Base-by-base conservation (phyloP, 1,140 invertebrate genomes). In the Triops cancriformis region DNA sequence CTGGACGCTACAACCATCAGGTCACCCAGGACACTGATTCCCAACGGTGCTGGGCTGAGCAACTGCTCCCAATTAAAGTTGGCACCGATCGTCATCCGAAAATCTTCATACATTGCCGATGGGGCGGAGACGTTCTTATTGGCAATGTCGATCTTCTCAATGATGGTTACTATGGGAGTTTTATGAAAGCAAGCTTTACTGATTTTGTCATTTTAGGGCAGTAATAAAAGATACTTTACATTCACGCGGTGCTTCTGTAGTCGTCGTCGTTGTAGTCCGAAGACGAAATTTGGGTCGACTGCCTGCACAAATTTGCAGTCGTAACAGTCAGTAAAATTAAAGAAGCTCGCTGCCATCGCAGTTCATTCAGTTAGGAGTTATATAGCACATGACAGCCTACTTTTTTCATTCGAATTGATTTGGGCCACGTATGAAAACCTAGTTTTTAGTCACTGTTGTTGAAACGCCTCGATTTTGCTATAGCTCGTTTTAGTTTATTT, bases 11-110 rank as follows among this genome's bases (percentile, higher is more conserved):
- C 26, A 0, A 77, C 4, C 23, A 77, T 77, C 72, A 77, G 72
- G 11, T 77, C 64, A 1, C 76, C 76, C 28, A 77, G 37, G 23
- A 77, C 64, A 28, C 26, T 28, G 72, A 77, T 73, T 5, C 64
- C 28, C n/a, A 77, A 41, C 0, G 76, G 76, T 1, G 76, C 76
- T 0, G 76, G 76, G 10, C 26, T 18, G 1, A 77, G 31, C 18
- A 77, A 26, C 6, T 72, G 26, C 12, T 73, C 76, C 76, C 76
- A 77, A 26, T 77, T 73, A 26, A 72, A 77, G 27, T 73, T 73
- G 23, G 42, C 23, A 18, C 31, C 74, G 23, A 75, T 42, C 31
- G n/a, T 75, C 74, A 75, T 64, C 5, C 51, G 51, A 23, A 64
- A 64, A 23, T 64, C 51, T 64, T 64, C 51, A 2, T 64, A 64